Conservation (phyloP, 2,797 vertebrate species). For the Dryobates pubescens region DNA sequence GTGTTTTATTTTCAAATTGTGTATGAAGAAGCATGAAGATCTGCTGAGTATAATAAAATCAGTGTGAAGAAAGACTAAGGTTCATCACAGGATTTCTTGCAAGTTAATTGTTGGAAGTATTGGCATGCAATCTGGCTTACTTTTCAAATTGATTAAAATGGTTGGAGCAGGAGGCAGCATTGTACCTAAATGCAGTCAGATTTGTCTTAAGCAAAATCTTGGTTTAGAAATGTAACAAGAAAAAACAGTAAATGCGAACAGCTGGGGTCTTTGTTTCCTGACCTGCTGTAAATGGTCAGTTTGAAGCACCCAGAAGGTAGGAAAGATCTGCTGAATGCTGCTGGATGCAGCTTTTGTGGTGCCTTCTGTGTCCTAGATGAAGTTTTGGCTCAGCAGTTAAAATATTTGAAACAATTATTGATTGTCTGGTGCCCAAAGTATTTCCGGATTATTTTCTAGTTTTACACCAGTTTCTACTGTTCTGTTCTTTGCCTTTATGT, state of each 20-base stretch:
- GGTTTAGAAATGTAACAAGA: background rate
- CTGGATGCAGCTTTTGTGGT: background rate
- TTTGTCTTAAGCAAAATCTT: background rate
- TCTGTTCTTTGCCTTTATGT: background rate
- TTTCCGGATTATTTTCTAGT: background rate
- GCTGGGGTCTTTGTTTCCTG: background rate
- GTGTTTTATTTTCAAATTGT: slow-evolving; percentile 15
- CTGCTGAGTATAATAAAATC: slow-evolving; percentile 11
- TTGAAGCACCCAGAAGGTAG: background rate
- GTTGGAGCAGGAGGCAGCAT: background rate
- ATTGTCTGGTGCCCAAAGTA: background rate
- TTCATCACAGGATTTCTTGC: slow-evolving; percentile 34
- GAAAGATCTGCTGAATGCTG: background rate
- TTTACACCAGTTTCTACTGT: background rate
- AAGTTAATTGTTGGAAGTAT: slow-evolving; percentile 6
- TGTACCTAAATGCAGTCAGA: background rate
- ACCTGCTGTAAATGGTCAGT: no score
- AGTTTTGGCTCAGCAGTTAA: background rate
- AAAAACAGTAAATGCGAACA: background rate
- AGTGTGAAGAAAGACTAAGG: slow-evolving; percentile 28
- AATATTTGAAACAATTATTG: background rate
- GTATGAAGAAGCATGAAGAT: background rate
- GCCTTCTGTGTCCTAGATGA: background rate
- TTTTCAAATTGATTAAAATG: background rate
- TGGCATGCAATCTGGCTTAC: background rate